Evolutionary conservation across 2,113 vertebrate genomes (phyloP), one percentile per base, ranked within the genome.

Genomic region (Lepus europaeus): DNA sequence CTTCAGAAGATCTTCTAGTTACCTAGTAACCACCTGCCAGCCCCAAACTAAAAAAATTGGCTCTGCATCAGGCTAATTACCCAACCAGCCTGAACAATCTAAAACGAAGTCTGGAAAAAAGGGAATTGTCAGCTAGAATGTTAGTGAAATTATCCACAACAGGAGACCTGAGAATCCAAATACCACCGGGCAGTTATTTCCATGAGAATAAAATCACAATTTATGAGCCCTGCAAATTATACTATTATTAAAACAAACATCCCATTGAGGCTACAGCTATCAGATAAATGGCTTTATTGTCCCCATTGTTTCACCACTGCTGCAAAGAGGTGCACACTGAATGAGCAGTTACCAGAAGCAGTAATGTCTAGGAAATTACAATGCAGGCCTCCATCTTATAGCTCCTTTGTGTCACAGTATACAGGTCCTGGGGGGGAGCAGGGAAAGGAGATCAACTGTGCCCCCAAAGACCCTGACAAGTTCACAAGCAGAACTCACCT

Each of bases 241-340:
- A 95, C 90, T 74, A n/a, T 96, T 97, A 97, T 96, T 97, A 97
- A 96, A 97, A 95, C 95, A 97, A 98, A 97, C 95, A 96, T 88
- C 93, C 87, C 95, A 96, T 93, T 98, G 96, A 96, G 96, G 82
- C 96, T 93, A 77, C 61, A 87, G 95, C 92, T 74, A 94, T 82
- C 93, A 90, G 88, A 97, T 88, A 97, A 98, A 97, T 83, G 90
- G 81, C 64, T 95, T 97, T 96, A 96, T 94, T 94, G 78, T 96
- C 70, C 78, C 81, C 87, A 89, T 94, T 96, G 97, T 95, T 96
- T 96, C 87, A 89, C 87, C 78, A 81, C 80, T 80, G 88, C 70
- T 78, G 95, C 96, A 90, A 94, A 96, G 90, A 95, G 93, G 93
- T 97, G 88, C 91, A 92, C 93, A 97, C 66, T 91, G 80, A 96